Conservation (phyloP, 2,797 vertebrate species). For the Morelia viridis region DNA sequence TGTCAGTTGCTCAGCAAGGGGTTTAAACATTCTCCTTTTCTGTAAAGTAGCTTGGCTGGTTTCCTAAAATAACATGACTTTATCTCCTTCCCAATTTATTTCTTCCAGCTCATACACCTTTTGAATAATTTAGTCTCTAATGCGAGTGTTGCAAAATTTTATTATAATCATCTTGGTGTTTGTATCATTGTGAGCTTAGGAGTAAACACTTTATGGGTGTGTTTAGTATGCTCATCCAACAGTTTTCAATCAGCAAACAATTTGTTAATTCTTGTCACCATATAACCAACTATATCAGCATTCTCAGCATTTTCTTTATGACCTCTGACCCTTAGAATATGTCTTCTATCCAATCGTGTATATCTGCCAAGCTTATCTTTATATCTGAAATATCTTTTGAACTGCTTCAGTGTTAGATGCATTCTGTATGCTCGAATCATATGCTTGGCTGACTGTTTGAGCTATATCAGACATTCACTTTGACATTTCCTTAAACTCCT, state of each 20-base stretch:
- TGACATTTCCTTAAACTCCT: neutral
- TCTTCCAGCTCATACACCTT: neutral
- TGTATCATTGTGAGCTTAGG: neutral
- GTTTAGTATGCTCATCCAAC: neutral
- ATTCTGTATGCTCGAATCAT: neutral
- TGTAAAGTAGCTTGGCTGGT: neutral
- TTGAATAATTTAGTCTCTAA: neutral
- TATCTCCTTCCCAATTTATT: neutral
- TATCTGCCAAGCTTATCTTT: neutral
- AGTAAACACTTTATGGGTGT: neutral
- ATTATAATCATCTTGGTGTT: neutral
- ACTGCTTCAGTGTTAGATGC: neutral
- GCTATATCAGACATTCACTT: neutral
- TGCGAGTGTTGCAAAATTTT: neutral
- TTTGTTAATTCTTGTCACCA: neutral
- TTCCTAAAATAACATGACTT: neutral
- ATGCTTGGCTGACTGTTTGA: neutral
- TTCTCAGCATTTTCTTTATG: neutral
- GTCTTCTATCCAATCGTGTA: neutral
- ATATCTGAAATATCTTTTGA: neutral
- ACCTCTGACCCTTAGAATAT: neutral
- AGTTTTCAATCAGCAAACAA: neutral
- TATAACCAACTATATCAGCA: neutral
- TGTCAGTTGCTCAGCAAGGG: neutral
- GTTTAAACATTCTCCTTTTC: neutral